Conservation (phyloP, 2,113 vertebrate species). For the Scolopax mira region DNA sequence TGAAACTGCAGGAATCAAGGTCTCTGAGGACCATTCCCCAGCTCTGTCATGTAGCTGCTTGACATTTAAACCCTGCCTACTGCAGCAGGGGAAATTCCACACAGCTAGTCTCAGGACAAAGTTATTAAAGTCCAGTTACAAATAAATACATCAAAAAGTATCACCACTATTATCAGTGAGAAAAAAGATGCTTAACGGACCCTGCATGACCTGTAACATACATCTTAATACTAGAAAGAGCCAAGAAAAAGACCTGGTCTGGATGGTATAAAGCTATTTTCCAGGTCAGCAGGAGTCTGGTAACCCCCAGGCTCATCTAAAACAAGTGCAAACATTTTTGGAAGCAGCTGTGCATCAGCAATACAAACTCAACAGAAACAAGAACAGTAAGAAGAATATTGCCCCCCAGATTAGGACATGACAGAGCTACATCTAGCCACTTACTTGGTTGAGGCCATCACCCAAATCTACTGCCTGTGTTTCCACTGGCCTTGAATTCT, state of each 20-base stretch:
- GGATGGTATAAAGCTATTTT: neutral
- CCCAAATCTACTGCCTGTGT: neutral
- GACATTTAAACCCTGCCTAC: neutral
- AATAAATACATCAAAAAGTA: neutral
- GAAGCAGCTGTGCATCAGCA: neutral
- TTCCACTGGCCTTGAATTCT: neutral
- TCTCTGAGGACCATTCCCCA: neutral
- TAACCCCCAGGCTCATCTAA: neutral
- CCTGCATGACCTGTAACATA: neutral
- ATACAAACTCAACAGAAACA: neutral
- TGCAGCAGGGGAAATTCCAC: neutral
- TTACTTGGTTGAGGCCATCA: slow-evolving; percentile 58
- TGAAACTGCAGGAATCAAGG: neutral
- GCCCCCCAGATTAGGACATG: fast-evolving
- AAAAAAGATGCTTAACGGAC: neutral
- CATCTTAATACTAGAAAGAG: neutral
- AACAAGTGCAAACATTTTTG: neutral
- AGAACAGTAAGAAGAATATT: neutral
- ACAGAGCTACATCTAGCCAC: neutral
- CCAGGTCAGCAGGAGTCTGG: neutral
- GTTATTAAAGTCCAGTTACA: neutral
- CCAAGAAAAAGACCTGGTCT: neutral
- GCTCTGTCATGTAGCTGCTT: neutral
- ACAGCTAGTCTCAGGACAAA: neutral
- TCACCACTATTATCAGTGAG: neutral